Percentiles rank a stretch among this genome's conserved stretches.
Conservation (phyloP, 53 echinoderm and acorn worm species). For the Hippasteria phrygiana region DNA sequence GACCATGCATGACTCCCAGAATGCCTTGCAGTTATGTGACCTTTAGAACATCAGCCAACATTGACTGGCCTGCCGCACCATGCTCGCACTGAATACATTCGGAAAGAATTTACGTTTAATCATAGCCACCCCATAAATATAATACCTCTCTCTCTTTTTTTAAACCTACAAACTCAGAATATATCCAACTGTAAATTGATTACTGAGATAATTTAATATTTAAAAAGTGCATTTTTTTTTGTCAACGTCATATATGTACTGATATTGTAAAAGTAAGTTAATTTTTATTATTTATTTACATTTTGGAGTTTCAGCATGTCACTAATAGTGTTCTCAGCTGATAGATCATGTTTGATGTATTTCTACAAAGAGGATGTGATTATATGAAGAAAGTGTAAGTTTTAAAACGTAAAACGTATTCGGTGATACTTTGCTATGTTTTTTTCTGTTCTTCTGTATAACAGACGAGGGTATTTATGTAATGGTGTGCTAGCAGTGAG, state of each 20-base stretch:
- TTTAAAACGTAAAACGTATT: slow-evolving; percentile 35
- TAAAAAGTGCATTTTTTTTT: slow-evolving; percentile 1
- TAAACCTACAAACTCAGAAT: not conserved
- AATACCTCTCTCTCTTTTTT: not conserved
- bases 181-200: not conserved
- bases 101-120: not conserved
- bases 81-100: not conserved
- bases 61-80: not conserved
- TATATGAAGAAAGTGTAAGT: slow-evolving; percentile 15
- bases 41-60: slow-evolving; percentile 8
- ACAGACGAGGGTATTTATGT: slow-evolving; percentile 8
- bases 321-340: not conserved
- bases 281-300: not conserved
- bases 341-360: slow-evolving; percentile 45
- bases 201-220: not conserved
- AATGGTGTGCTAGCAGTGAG: slow-evolving; percentile 1
- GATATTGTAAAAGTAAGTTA: not conserved
- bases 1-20: not conserved
- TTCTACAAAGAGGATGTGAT: slow-evolving; percentile 1
- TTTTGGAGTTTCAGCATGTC: slow-evolving; percentile 4
- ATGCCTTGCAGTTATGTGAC: slow-evolving; percentile 34
- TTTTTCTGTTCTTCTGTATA: slow-evolving; percentile 36
- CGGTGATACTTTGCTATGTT: slow-evolving; percentile 17
- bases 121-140: not conserved
- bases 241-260: slow-evolving; percentile 27